Conservation (phyloP, 2,113 vertebrate species). For the Monopterus albus region DNA sequence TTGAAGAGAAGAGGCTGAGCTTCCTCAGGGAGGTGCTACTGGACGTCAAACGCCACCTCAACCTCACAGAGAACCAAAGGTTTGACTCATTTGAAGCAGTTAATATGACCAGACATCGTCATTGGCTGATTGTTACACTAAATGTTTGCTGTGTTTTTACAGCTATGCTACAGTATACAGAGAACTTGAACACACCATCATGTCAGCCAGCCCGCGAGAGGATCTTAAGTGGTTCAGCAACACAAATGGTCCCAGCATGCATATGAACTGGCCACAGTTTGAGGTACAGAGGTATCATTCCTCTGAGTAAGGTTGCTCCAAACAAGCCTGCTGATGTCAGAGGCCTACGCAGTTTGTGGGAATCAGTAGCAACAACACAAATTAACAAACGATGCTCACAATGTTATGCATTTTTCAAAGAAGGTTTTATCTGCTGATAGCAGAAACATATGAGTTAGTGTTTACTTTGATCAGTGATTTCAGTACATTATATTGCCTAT, state of each 20-base stretch:
- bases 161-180: constrained; percentile 91
- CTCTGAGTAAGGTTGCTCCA: too few species aligned
- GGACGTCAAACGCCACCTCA: constrained; percentile 95
- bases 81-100: constrained; percentile 46
- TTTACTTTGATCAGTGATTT: too few species aligned
- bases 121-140: neutral
- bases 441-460: too few species aligned
- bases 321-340: too few species aligned
- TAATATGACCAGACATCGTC: neutral
- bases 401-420: too few species aligned
- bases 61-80: constrained; percentile 94
- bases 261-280: constrained; percentile 98
- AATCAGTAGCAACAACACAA: too few species aligned
- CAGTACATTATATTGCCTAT: too few species aligned
- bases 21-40: constrained; percentile 93
- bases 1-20: constrained; percentile 93
- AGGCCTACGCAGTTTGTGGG: too few species aligned
- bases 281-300: constrained; percentile 84
- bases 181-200: constrained; percentile 91
- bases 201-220: constrained; percentile 88
- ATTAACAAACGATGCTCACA: too few species aligned
- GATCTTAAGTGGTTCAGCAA: constrained; percentile 95
- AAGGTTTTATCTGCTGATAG: too few species aligned
- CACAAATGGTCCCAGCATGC: constrained; percentile 90
- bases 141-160: constrained; percentile 25